A percentile compares a stretch with the other conserved stretches of the same genome.
phyloP scores from a whole-genome alignment of 2,797 vertebrate species.

The Sebastes iracundus region DNA sequence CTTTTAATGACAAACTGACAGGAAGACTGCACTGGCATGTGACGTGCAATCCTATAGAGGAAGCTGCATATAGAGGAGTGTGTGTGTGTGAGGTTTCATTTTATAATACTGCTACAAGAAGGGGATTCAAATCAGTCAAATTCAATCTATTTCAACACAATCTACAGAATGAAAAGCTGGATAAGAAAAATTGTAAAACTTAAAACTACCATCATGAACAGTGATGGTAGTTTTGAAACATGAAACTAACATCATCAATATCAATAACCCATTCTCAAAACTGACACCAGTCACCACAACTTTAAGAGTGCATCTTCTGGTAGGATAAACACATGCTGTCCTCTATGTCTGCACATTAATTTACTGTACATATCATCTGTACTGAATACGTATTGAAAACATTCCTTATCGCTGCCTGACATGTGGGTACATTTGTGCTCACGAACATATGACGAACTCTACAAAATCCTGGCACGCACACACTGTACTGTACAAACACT shows the following conservation, averaged over 20 bases:
- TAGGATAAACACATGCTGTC: background rate
- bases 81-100: background rate
- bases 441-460: background rate
- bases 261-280: background rate
- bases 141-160: background rate
- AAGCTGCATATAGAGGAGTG: background rate
- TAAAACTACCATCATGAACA: background rate
- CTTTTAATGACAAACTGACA: constrained; percentile 63
- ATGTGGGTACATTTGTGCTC: background rate
- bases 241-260: background rate
- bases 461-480: constrained; percentile 2
- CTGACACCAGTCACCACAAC: background rate
- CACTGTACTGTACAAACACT: background rate
- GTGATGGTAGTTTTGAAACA: background rate
- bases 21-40: constrained; percentile 7
- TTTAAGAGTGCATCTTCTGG: background rate
- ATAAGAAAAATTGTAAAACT: background rate
- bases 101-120: background rate
- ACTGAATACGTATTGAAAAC: background rate
- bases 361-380: background rate
- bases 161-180: background rate
- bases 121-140: background rate
- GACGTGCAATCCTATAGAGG: constrained; percentile 5
- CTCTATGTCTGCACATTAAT: background rate
- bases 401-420: background rate